Conservation (phyloP, 2,888 invertebrate species). For the Germaria angustata region DNA sequence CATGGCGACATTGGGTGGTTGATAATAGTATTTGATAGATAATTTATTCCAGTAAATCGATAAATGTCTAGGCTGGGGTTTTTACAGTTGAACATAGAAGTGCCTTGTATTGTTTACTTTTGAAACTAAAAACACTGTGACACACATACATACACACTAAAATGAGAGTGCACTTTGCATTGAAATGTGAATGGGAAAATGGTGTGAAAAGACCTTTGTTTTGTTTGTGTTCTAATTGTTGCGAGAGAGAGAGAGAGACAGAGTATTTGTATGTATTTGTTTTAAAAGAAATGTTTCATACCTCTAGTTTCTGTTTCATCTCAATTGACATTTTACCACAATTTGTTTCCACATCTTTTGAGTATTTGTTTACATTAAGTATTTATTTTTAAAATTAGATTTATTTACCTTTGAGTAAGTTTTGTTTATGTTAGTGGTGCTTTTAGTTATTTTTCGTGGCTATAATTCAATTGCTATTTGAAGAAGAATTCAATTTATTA, state of each 20-base stretch:
- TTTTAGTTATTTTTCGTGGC: neutral
- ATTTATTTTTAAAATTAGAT: conserved; percentile 9
- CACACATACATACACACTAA: neutral
- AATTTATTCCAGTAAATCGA: conserved; percentile 52
- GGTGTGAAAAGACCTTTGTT: conserved; percentile 55
- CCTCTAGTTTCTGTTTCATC: conserved; percentile 49
- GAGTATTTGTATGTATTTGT: neutral
- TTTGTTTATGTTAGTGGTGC: neutral
- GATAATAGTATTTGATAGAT: conserved; percentile 51
- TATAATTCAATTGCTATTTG: neutral
- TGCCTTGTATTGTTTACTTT: conserved; percentile 39
- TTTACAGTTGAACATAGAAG: conserved; percentile 49
- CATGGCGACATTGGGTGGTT: conserved; percentile 62
- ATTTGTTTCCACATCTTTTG: conserved; percentile 33
- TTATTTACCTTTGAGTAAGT: conserved; percentile 3
- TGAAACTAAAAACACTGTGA: conserved; percentile 4
- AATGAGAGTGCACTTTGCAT: neutral
- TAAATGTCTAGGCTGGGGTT: conserved; percentile 61
- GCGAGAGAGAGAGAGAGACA: neutral
- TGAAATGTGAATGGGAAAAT: conserved; percentile 27
- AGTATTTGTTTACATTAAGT: conserved; percentile 45
- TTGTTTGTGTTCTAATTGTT: neutral
- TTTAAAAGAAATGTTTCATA: conserved; percentile 21
- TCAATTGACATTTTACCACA: conserved; percentile 56
- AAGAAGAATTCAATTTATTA: neutral